A percentile compares a stretch with the other conserved stretches of the same genome.
phyloP scores from a whole-genome alignment of 2,888 invertebrate genomes.

The Clunio marinus region DNA sequence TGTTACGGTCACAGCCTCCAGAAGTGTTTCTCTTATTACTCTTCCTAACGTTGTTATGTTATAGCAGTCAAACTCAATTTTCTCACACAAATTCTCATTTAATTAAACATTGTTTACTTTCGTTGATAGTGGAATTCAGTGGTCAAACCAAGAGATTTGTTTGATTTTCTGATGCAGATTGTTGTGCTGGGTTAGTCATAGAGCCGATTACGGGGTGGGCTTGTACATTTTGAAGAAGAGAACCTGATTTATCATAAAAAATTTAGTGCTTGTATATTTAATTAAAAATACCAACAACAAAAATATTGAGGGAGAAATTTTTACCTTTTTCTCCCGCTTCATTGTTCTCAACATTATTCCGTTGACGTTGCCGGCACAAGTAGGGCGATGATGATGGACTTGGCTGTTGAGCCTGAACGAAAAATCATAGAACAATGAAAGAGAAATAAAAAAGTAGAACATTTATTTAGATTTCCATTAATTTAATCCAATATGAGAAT shows the following conservation, averaged over 20 bases:
- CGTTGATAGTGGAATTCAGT: not conserved
- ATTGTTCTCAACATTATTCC: constrained; percentile 3
- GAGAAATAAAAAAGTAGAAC: no score
- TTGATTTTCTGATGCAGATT: not conserved
- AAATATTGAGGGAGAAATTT: no score
- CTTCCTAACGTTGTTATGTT: constrained; percentile 10
- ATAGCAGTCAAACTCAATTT: not conserved
- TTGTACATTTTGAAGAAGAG: constrained; percentile 30
- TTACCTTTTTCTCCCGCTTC: constrained; percentile 35
- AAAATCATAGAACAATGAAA: constrained; percentile 18
- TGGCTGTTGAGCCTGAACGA: constrained; percentile 55
- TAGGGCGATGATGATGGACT: constrained; percentile 77
- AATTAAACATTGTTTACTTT: not conserved
- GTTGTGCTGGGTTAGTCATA: not conserved
- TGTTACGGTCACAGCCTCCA: constrained; percentile 8
- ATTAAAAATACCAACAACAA: no score
- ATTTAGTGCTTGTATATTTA: no score
- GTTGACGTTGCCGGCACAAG: constrained; percentile 68
- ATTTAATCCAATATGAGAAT: not conserved
- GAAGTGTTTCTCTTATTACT: not conserved
- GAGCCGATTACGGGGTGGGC: not conserved
- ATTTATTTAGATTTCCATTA: no score
- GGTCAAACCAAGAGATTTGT: constrained; percentile 32
- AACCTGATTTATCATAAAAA: constrained; percentile 14
- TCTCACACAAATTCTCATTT: constrained; percentile 28